Evolutionary conservation across 64 coral and sea anemone genomes (phyloP), one percentile per base, ranked within the genome.

Genomic region (Hydrozoanthus tunicans): DNA sequence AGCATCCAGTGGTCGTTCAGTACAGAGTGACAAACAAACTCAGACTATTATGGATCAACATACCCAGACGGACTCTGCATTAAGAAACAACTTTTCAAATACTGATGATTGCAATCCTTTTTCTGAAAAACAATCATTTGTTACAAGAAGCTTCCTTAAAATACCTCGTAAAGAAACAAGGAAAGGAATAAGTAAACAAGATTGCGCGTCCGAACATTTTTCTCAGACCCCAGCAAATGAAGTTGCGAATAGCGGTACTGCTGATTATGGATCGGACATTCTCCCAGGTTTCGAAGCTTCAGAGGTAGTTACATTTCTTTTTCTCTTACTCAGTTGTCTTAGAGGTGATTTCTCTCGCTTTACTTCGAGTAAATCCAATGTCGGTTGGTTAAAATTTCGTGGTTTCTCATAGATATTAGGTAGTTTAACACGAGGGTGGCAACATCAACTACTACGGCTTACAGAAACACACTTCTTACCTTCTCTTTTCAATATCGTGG

Each of bases 1-100:
- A 6, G 2, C 52, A 20, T 70, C 89, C 3, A 79, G 60, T 80
- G 13, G 0, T 24, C 89, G 78, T 13, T 90, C 76, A 25, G 59
- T 90, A 26, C 90, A 68, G 14, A 82, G 79, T 62, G 86, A 93
- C 14, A 93, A 93, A 90, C 92, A 93, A 11, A 93, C 92, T 14
- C 92, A 93, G 57, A 93, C 92, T 17, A 60, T 75, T 58, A 79
- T 88, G 83, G 73, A 93, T 75, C 63, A 51, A 12, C 62, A 82
- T 9, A 91, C 79, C 6, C 64, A 82, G 59, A 79, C 77, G 23
- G 89, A 88, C 26, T 9, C 11, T 0, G 9, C 55, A 57, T 9
- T n/a, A 13, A 65, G 60, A 63, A 55, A 90, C 51, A 53, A 32
- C 51, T 55, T 60, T 54, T 13, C 65, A 4, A 15, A 15, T 6